These are phyloP conservation scores for Nomada goodeniana DNA, from an alignment of 2,888 invertebrate genomes.

Conservation along the genomic window DNA sequence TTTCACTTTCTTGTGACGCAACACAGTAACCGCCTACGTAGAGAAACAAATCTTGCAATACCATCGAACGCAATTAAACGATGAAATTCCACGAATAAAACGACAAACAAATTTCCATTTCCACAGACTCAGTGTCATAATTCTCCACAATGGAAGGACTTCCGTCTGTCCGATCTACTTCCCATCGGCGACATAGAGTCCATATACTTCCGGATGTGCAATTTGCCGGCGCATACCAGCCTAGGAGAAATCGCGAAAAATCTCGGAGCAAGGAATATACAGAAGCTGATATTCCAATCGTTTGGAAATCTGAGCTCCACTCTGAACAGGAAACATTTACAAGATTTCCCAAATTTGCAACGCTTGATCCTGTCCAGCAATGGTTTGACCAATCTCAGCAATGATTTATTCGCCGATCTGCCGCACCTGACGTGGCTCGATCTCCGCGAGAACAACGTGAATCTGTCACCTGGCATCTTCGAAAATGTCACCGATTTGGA, in stretches of 20 bases:
- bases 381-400: constrained; percentile 87
- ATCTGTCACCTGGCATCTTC: constrained; percentile 68
- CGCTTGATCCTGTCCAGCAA: constrained; percentile 87
- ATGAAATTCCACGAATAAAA: too few relatives aligned
- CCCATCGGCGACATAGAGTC: constrained; percentile 1
- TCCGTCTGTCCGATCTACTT: constrained; percentile 51
- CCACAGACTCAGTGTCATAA: constrained; percentile 63
- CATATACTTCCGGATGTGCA: constrained; percentile 69
- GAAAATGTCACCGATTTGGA: constrained; percentile 82
- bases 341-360: constrained; percentile 85
- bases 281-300: constrained; percentile 67
- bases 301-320: constrained; percentile 59
- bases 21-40: too few relatives aligned
- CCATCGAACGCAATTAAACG: too few relatives aligned
- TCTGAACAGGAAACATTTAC: constrained; percentile 86
- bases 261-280: constrained; percentile 62
- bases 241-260: constrained; percentile 65
- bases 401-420: constrained; percentile 87
- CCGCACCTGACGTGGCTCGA: constrained; percentile 88
- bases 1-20: too few relatives aligned
- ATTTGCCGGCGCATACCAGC: constrained; percentile 62
- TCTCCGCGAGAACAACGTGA: constrained; percentile 86
- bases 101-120: not conserved
- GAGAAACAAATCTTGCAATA: too few relatives aligned
- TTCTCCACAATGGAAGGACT: constrained; percentile 69